Evolutionary conservation across 2,113 vertebrate genomes (phyloP).

Genomic region (Cnemophilus loriae): DNA sequence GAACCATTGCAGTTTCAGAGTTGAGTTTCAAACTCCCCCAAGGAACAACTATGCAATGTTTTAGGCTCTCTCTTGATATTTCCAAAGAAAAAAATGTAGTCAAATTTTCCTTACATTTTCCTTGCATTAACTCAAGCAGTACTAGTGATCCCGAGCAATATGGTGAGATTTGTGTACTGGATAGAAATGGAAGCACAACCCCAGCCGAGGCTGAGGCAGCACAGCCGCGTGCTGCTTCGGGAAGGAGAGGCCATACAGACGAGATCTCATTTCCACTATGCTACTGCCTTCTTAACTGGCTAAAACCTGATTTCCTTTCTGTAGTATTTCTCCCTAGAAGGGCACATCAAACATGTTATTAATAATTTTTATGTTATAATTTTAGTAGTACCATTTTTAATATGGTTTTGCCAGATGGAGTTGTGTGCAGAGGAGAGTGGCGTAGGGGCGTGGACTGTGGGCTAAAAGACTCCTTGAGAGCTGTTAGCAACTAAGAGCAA

Average conservation of each 20-base stretch:
- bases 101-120: neutral
- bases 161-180: neutral
- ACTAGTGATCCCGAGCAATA: neutral
- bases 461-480: neutral
- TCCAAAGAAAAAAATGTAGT: neutral
- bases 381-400: neutral
- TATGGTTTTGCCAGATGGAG: neutral
- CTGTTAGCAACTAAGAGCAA: neutral
- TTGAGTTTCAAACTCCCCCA: neutral
- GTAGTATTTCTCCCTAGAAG: neutral
- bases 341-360: neutral
- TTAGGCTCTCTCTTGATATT: neutral
- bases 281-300: neutral
- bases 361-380: neutral
- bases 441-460: neutral
- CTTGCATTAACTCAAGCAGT: neutral
- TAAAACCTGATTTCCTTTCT: neutral
- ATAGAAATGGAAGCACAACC: neutral
- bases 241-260: accelerated
- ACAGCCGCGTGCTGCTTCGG: accelerated
- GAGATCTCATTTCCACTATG: neutral
- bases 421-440: neutral
- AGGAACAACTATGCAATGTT: neutral
- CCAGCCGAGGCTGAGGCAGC: neutral
- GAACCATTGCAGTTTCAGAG: neutral